Conservation (phyloP, 2,888 invertebrate genomes). For the Tenthredo livida region DNA sequence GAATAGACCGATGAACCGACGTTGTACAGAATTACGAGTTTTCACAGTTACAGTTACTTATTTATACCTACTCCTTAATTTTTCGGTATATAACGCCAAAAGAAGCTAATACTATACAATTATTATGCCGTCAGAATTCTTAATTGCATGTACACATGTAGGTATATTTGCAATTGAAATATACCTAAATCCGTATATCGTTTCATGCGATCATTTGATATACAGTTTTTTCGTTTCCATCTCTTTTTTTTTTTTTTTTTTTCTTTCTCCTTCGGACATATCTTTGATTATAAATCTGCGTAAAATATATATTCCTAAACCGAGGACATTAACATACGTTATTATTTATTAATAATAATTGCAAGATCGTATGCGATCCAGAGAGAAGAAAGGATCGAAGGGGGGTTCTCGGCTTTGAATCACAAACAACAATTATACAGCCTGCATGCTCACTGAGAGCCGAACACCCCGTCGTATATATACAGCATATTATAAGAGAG, state of each 20-base stretch:
- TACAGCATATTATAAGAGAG: neutral
- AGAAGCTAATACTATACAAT: neutral
- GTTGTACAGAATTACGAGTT: neutral
- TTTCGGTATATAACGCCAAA: neutral
- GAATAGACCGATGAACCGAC: neutral
- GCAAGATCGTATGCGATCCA: neutral
- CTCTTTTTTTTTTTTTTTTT: neutral
- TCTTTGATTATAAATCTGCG: too few relatives aligned
- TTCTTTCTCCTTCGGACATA: too few relatives aligned
- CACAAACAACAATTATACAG: slow-evolving; percentile 18
- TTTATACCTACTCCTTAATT: neutral
- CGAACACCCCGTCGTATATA: neutral
- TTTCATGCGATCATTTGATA: neutral
- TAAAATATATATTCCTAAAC: neutral
- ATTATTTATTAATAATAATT: neutral
- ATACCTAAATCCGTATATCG: neutral
- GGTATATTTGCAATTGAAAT: neutral
- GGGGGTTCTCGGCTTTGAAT: neutral
- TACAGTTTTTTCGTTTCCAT: neutral
- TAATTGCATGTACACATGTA: neutral
- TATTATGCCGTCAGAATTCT: neutral
- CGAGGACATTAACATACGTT: neutral
- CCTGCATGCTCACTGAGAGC: neutral
- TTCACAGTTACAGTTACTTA: too few relatives aligned
- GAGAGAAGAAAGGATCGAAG: neutral